Evolutionary conservation across 2,797 vertebrate genomes (phyloP).

Genomic region (Pampus argenteus): DNA sequence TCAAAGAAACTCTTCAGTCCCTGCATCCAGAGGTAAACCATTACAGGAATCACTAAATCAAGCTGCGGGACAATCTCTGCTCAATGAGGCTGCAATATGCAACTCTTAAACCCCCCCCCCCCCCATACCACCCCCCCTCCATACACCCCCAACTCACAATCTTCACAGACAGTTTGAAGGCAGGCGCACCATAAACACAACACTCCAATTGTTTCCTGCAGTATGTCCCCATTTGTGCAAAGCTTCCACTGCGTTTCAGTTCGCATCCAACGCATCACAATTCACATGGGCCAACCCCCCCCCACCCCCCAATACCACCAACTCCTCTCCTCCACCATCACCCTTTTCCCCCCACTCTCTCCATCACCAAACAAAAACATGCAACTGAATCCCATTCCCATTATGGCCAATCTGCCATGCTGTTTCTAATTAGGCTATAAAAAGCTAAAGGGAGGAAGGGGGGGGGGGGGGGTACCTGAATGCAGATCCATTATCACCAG

Average conservation of each 20-base stretch:
- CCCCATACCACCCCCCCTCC: too few species aligned
- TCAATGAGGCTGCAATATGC: conserved; percentile 38
- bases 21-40: conserved; percentile 35
- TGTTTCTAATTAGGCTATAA: neutral
- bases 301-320: too few species aligned
- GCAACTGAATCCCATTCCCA: neutral
- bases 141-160: neutral
- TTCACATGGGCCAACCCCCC: conserved; percentile 32
- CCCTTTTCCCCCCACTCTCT: conserved; percentile 17
- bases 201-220: conserved; percentile 25
- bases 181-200: neutral
- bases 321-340: conserved; percentile 19
- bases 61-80: conserved; percentile 41
- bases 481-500: conserved; percentile 47
- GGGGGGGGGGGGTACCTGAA: conserved; percentile 60
- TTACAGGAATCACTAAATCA: conserved; percentile 49
- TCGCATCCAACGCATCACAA: conserved; percentile 49
- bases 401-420: neutral
- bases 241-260: conserved; percentile 49
- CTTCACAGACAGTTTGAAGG: neutral
- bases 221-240: conserved; percentile 46
- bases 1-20: conserved; percentile 52
- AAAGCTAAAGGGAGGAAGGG: neutral
- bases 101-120: neutral
- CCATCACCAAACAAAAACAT: conserved; percentile 22